Base-by-base conservation (phyloP, 2,888 invertebrate species). In the Germaria angustata region DNA sequence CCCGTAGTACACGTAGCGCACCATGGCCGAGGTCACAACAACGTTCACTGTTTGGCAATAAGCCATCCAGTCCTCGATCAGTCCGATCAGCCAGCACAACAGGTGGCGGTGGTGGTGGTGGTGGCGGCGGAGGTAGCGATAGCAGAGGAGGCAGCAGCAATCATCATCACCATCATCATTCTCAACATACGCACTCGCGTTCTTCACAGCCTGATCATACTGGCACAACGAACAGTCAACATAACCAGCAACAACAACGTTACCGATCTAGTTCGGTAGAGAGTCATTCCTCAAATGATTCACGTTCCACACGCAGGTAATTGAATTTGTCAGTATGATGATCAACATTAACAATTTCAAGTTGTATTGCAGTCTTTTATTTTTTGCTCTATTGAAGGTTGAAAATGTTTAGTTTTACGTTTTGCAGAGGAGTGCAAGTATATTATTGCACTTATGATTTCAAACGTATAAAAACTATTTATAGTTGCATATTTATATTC, bases 271-370 rank as follows among this genome's bases (percentile, higher is more conserved):
- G 96, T 86, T 95, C 95, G 1, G 95, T 97, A 32, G 97, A 97
- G 91, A 97, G 97, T 87, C 97, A 96, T 91, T 97, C 96, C 90
- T 96, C 96, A 32, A 96, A 95, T 85, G 97, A 97, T 90, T 96
- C 95, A 7, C 93, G 95, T 84, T 94, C 95, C 13, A 95, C 95
- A 89, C 93, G 95, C 91, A 95, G 95, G 95, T 95, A 89, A 88
- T 90, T 88, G 78, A 84, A 80, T 73, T 66, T 72, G 57, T 79
- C 82, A 72, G 69, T 61, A 61, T 75, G 69, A 53, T 77, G 73
- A 80, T 73, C 65, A 66, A 49, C 32, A 71, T 49, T 59, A 32
- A 28, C 51, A 75, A 81, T 81, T 73, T 80, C 63, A 2, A 44
- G 13, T 32, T 32, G 32, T 53, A 15, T 9, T 9, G n/a, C 4